Percentiles rank a stretch among this genome's conserved stretches.
Conservation (phyloP, 2,113 vertebrate genomes). For the Ranitomeya variabilis region DNA sequence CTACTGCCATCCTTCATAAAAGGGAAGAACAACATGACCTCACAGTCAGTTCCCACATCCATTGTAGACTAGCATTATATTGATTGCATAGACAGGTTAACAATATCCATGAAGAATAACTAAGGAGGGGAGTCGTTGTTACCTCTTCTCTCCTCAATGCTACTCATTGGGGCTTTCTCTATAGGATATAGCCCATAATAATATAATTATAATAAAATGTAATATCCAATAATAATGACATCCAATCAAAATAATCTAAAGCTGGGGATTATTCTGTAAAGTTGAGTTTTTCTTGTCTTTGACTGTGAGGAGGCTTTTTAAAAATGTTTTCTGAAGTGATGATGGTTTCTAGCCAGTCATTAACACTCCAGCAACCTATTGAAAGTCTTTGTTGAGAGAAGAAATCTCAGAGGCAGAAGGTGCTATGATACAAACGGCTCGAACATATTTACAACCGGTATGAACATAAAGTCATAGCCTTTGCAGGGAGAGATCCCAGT, state of each 20-base stretch:
- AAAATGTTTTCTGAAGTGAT: not conserved
- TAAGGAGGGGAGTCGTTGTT: not conserved
- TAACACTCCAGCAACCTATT: slow-evolving; percentile 27
- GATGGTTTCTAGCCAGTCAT: slow-evolving; percentile 24
- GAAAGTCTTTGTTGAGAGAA: not conserved
- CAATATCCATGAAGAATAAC: not conserved
- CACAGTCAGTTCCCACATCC: not conserved
- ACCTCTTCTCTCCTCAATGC: not conserved
- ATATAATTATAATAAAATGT: not conserved
- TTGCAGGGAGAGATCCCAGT: slow-evolving; percentile 5
- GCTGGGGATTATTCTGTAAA: not conserved
- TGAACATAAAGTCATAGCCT: slow-evolving; percentile 9
- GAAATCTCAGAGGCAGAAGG: slow-evolving; percentile 32
- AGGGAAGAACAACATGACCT: not conserved
- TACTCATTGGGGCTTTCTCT: not conserved
- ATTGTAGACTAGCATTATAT: not conserved
- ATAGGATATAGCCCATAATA: not conserved
- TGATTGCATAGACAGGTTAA: not conserved
- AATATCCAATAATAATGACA: too few species aligned
- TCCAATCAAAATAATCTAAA: not conserved
- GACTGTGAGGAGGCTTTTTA: not conserved
- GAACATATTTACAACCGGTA: slow-evolving; percentile 12
- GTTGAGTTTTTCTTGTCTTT: not conserved
- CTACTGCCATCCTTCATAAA: not conserved
- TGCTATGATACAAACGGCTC: slow-evolving; percentile 3